phyloP scores from a whole-genome alignment of 2,113 vertebrate genomes.

The Diphyllodes magnificus region DNA sequence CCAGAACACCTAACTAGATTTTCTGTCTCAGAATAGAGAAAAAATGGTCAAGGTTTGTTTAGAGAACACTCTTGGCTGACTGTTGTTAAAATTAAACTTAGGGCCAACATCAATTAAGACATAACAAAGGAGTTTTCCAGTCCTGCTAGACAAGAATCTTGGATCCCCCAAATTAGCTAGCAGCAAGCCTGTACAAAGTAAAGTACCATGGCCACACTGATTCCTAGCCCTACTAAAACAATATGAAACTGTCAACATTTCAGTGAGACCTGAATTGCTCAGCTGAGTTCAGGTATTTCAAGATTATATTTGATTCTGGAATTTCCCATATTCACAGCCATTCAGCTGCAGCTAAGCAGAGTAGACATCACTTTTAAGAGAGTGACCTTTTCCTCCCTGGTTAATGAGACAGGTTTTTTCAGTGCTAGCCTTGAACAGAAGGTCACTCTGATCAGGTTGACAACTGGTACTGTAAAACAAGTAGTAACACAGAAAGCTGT shows the following conservation, averaged over 20 bases:
- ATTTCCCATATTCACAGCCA: neutral
- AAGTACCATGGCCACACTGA: neutral
- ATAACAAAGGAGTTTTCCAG: neutral
- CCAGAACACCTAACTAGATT: neutral
- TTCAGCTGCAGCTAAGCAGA: neutral
- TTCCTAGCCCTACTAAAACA: neutral
- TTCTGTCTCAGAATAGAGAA: neutral
- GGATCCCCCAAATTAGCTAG: neutral
- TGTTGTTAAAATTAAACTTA: constrained; percentile 37
- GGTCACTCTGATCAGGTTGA: neutral
- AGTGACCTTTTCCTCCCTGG: neutral
- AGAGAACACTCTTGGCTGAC: neutral
- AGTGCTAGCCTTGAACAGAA: neutral
- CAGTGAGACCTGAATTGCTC: neutral
- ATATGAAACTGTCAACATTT: neutral
- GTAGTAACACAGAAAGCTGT: neutral
- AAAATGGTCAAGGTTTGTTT: constrained; percentile 1
- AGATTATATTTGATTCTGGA: neutral
- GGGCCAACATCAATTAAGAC: neutral
- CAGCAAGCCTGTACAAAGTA: neutral
- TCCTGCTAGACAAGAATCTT: neutral
- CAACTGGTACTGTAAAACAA: neutral
- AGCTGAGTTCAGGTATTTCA: neutral
- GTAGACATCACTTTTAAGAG: neutral
- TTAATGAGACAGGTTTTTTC: neutral